phyloP scores from a whole-genome alignment of 2,797 vertebrate species.

The Arnoldichthys spilopterus region DNA sequence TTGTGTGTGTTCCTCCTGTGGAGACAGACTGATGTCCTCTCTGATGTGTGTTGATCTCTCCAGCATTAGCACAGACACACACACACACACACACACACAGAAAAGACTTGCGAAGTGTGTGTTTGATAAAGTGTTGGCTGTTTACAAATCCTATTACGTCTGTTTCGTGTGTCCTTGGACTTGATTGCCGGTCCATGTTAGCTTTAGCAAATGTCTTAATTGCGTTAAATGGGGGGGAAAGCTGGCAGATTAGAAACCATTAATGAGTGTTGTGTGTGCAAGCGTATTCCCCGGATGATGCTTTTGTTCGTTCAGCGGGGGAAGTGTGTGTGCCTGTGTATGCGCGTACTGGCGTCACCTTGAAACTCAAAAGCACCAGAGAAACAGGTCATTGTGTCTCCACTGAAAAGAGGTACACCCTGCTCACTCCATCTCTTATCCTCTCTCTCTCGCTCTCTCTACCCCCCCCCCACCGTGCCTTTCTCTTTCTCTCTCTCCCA shows the following conservation, averaged over 20 bases:
- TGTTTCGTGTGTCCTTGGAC: constrained; percentile 77
- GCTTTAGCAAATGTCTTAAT: constrained; percentile 83
- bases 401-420: constrained; percentile 65
- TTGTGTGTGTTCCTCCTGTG: constrained; percentile 41
- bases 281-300: constrained; percentile 76
- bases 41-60: constrained; percentile 45
- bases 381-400: constrained; percentile 75
- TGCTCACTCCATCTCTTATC: constrained; percentile 43
- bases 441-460: no score
- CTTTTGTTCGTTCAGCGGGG: constrained; percentile 79
- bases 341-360: constrained; percentile 74
- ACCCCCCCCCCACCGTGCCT: constrained; percentile 18
- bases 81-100: constrained; percentile 18
- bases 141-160: constrained; percentile 75
- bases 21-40: constrained; percentile 51
- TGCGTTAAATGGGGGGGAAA: constrained; percentile 80
- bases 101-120: constrained; percentile 24
- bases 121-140: constrained; percentile 49
- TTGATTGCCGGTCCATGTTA: constrained; percentile 76
- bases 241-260: constrained; percentile 77
- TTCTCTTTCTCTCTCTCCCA: constrained; percentile 40
- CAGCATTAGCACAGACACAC: constrained; percentile 11
- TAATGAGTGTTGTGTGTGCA: constrained; percentile 76
- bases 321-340: constrained; percentile 64
- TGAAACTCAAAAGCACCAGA: constrained; percentile 76